phyloP scores from a whole-genome alignment of 2,113 vertebrate genomes.

The Sorex araneus region DNA sequence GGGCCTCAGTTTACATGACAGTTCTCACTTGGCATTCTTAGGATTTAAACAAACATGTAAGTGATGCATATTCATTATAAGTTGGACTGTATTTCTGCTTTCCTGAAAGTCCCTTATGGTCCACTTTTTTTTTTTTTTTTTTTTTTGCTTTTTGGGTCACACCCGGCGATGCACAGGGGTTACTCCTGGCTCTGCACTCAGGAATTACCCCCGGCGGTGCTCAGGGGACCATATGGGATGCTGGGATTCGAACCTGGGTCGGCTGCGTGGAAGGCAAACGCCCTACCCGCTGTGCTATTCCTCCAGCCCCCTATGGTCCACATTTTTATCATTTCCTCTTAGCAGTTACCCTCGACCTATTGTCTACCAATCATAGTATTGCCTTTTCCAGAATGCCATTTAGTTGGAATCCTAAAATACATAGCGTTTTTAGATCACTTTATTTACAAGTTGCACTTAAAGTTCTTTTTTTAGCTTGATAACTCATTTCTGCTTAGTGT shows the following conservation, averaged over 20 bases:
- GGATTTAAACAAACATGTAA: not conserved
- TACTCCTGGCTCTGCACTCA: too few relatives aligned
- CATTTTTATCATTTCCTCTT: not conserved
- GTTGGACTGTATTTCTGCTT: not conserved
- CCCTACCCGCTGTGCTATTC: too few relatives aligned
- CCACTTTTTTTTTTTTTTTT: not conserved
- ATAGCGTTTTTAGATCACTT: not conserved
- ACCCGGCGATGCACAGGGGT: too few relatives aligned
- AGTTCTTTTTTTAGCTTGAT: not conserved
- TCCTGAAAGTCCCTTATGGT: not conserved
- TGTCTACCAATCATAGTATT: not conserved
- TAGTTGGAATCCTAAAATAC: not conserved
- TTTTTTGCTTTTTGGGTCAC: too few relatives aligned
- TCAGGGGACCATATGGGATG: too few relatives aligned
- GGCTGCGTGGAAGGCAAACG: too few relatives aligned
- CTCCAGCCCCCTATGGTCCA: not conserved
- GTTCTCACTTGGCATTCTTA: not conserved
- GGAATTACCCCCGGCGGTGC: too few relatives aligned
- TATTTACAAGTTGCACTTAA: conserved; percentile 16
- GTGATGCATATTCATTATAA: not conserved
- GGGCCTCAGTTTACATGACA: not conserved
- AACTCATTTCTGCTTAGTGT: not conserved
- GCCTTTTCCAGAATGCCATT: not conserved
- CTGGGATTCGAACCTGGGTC: too few relatives aligned
- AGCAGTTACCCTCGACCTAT: too few relatives aligned